Evolutionary conservation across 2,888 invertebrate genomes (phyloP).

Genomic region (Ectropis crepuscularia): DNA sequence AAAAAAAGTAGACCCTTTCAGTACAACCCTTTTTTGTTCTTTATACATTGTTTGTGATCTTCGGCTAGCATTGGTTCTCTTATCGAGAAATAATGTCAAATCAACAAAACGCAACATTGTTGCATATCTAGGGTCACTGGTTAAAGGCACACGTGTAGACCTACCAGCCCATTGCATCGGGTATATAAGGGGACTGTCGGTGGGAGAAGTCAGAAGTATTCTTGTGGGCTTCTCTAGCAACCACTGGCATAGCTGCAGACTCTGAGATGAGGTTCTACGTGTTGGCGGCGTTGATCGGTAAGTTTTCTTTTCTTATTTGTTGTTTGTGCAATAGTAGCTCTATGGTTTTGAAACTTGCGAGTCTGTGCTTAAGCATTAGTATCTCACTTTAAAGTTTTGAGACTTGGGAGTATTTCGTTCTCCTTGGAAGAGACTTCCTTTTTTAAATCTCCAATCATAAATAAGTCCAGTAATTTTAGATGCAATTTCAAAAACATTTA

Average conservation of each 20-base stretch:
- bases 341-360: too few species aligned
- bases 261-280: constrained; percentile 70
- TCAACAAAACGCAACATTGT: constrained; percentile 36
- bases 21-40: not conserved
- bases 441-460: too few species aligned
- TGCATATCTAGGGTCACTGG: constrained; percentile 37
- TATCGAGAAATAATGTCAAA: constrained; percentile 12
- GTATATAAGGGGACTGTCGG: constrained; percentile 62
- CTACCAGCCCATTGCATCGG: constrained; percentile 24
- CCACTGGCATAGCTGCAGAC: constrained; percentile 43
- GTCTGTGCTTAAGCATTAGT: too few species aligned
- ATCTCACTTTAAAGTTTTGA: too few species aligned
- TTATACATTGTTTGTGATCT: not conserved
- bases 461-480: too few species aligned
- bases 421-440: too few species aligned
- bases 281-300: constrained; percentile 72
- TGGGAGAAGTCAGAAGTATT: constrained; percentile 55
- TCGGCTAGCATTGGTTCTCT: constrained; percentile 8
- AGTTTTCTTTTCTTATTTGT: constrained; percentile 14
- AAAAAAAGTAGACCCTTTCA: not conserved
- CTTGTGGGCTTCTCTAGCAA: constrained; percentile 59
- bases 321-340: too few species aligned
- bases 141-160: constrained; percentile 54
- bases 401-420: too few species aligned
- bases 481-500: too few species aligned